Base-by-base conservation (phyloP, 2,888 invertebrate species). In the Diaprepes abbreviatus region DNA sequence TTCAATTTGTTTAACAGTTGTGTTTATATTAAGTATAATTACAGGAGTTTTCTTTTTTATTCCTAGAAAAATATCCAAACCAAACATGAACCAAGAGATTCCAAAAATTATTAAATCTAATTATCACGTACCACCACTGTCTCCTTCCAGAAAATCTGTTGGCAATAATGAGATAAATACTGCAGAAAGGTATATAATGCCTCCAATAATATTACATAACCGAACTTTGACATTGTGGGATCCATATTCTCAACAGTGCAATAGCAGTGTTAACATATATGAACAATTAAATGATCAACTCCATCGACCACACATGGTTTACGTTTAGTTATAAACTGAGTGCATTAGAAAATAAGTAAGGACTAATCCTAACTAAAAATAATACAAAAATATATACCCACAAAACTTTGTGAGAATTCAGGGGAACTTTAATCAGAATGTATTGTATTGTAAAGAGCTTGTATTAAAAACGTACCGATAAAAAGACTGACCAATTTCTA, bases 241-340 rank as follows among this genome's bases (percentile, higher is more conserved):
- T 67, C 79, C 81, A 19, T 70, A 66, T 62, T 73, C 74, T 52
- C 74, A 75, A 50, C 77, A 79, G 69, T 77, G 75, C 66, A 73
- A 73, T 62, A 73, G 74, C 57, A 73, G 72, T 58, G 75, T 79
- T 77, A 82, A 83, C 75, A 81, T 82, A 72, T 84, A 83, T 74
- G 81, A 86, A 76, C 86, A 86, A 72, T 83, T 86, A 76, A 80
- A 83, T 73, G 78, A 78, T 66, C 76, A 79, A 73, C 75, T 76
- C 66, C 81, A 80, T 74, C 84, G 84, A 76, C 85, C 86, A 64
- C 86, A 86, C 75, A 85, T 86, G 74, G 86, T 86, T 77, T 86
- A 86, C 76, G 88, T 88, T 82, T 88, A 87, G n/a, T n/a, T n/a
- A n/a, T n/a, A n/a, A n/a, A n/a, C n/a, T n/a, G n/a, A n/a, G n/a